phyloP scores from a whole-genome alignment of 2,797 vertebrate species.

The Loris lydekkerianus region DNA sequence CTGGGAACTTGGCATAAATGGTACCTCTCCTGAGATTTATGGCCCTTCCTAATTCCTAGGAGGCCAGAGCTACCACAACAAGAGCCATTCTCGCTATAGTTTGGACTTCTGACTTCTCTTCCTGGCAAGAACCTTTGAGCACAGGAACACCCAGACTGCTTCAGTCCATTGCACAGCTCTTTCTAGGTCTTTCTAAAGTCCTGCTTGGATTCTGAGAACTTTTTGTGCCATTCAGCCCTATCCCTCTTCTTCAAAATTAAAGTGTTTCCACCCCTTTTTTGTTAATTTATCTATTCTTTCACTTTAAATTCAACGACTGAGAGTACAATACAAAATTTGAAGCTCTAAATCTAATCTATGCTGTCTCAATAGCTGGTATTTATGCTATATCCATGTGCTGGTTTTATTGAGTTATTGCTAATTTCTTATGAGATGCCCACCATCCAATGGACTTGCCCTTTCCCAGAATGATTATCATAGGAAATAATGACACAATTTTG shows the following conservation, averaged over 20 bases:
- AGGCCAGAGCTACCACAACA: constrained; percentile 63
- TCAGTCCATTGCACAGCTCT: background rate
- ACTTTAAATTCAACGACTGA: constrained; percentile 48
- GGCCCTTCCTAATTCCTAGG: constrained; percentile 68
- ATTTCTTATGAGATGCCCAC: background rate
- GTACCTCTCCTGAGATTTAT: constrained; percentile 71
- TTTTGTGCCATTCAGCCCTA: background rate
- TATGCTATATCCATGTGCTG: background rate
- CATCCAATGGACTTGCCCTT: background rate
- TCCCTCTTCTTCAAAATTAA: background rate
- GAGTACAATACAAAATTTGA: constrained; percentile 39
- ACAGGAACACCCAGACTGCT: constrained; percentile 8
- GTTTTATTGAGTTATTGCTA: constrained; percentile 33
- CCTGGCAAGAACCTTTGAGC: background rate
- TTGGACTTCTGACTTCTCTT: constrained; percentile 39
- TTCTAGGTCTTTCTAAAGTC: background rate
- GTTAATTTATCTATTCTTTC: constrained; percentile 7
- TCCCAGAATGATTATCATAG: background rate
- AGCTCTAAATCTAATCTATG: constrained; percentile 41
- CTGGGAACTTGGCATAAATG: constrained; percentile 58
- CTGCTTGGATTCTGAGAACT: constrained; percentile 1
- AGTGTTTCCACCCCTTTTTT: constrained; percentile 20
- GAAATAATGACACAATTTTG: constrained; percentile 13
- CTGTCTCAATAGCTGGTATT: background rate
- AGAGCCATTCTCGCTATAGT: constrained; percentile 1